Evolutionary conservation across 2,797 vertebrate genomes (phyloP), one percentile per base, ranked within the genome.

Genomic region (Cottoperca gobio): DNA sequence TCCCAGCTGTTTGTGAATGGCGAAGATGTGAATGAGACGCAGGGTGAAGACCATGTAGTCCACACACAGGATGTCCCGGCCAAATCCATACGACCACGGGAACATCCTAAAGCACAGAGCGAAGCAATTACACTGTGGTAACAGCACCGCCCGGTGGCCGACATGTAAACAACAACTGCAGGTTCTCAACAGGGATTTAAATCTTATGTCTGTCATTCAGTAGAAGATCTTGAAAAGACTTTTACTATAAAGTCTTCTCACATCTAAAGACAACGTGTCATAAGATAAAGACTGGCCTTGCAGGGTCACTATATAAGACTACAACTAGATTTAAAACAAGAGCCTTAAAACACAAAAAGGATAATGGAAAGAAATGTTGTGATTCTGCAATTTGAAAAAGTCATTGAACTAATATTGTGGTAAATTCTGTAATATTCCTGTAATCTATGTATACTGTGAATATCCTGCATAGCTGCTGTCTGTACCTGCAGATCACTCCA

Each of bases 1-100:
- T 3, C 97, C 97, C 60, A 98, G 91, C 65, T 97, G 94, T 66
- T 95, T 96, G 86, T 97, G 96, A 78, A 98, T 93, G 2, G 96
- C 96, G 73, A 97, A 97, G 84, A 98, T 97, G 81, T 98, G 97
- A 81, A 98, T 95, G 70, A 98, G 94, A 23, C 97, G 93, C 26
- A 98, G 87, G 0, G 96, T 96, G 90, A 97, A 97, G 59, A 97
- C 90, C 96, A 98, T 97, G 90, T 95, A 98, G 86, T 96, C 95
- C 17, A 97, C 85, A 76, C 96, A 97, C 40, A 97, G 81, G 23
- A 95, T 61, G 0, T 94, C 89, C 11, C 95, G 94, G n/a, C 96
- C 96, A 21, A 95, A 88, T 33, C 89, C 93, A 46, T 92, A 95
- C 0, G 95, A 84, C 37, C 11, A 28, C 0, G n/a, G 0, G 39